Conservation (phyloP, 2,888 invertebrate species). For the Carcina quercana region DNA sequence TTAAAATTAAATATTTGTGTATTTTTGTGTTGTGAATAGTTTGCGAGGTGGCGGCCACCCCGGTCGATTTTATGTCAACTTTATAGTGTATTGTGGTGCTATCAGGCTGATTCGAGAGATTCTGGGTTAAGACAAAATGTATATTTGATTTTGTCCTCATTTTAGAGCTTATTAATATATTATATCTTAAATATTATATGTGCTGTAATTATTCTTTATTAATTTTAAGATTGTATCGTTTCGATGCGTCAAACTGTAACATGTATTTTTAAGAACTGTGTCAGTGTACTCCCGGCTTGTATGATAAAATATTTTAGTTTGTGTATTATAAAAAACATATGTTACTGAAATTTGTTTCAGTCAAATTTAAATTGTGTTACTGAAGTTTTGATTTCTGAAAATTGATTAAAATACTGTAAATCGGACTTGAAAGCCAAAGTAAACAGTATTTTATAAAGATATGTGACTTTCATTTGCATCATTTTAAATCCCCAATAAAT, state of each 20-base stretch:
- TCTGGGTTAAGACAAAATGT: slow-evolving; percentile 53
- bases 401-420: slow-evolving; percentile 66
- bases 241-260: slow-evolving; percentile 32
- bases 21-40: slow-evolving; percentile 23
- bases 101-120: slow-evolving; percentile 57
- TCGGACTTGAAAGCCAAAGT: slow-evolving; percentile 73
- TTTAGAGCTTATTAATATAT: slow-evolving; percentile 74
- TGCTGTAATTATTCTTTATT: slow-evolving; percentile 67
- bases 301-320: slow-evolving; percentile 32
- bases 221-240: slow-evolving; percentile 59
- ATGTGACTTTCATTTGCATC: slow-evolving; percentile 27
- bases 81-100: slow-evolving; percentile 61
- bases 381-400: slow-evolving; percentile 59
- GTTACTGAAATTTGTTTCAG: slow-evolving; percentile 56
- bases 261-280: slow-evolving; percentile 26
- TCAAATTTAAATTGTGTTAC: slow-evolving; percentile 63
- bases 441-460: slow-evolving; percentile 68
- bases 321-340: slow-evolving; percentile 54
- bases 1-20: slow-evolving; percentile 19
- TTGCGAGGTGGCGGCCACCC: slow-evolving; percentile 43
- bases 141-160: slow-evolving; percentile 66
- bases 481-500: no score
- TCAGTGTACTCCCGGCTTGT: slow-evolving; percentile 41
- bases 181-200: slow-evolving; percentile 54
- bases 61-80: slow-evolving; percentile 36